Base-by-base conservation (phyloP, 1,140 invertebrate genomes). In the Cephus cinctus region DNA sequence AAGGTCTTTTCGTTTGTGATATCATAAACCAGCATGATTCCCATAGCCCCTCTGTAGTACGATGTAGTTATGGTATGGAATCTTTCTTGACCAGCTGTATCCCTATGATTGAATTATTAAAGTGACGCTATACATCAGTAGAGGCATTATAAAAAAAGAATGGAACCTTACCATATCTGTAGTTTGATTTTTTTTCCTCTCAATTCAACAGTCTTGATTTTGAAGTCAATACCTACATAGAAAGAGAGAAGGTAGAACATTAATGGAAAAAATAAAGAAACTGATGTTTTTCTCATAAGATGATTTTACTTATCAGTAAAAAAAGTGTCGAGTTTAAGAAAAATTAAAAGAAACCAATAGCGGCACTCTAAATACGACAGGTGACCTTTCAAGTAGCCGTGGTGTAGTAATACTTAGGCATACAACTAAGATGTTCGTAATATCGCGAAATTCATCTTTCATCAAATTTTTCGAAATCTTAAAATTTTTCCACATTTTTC, bases 1-100 rank as follows among this genome's bases (percentile, higher is more conserved):
- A 98, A 98, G 56, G 92, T 96, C 77, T 96, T 98, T 68, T 94
- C 90, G 80, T 96, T 96, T 64, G 95, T 98, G 70, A 98, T 96
- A 80, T 98, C 96, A 78, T 98, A 98, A 40, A 98, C 94, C 57
- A 98, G 81, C 92, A 98, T 98, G 61, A 98, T 98, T 30, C 96
- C 96, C 95, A 98, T 98, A 25, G 95, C 94, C 40, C 95, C 95
- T 71, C 95, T 84, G 73, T 98, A 98, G 69, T 98, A 98, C 5
- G 94, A 96, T 39, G 94, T 98, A 35, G 96, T 98, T 60, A 98
- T 98, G 53, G 95, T 98, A 75, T 96, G 90, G 75, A 98, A 98
- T 67, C 95, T 83, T 75, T 93, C 87, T 77, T 98, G 95, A 0
- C 94, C 94, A 45, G 94, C 94, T 21, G 92, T 96, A 65, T 95